Base-by-base conservation (phyloP, 2,113 vertebrate genomes). In the Brachyistius frenatus region DNA sequence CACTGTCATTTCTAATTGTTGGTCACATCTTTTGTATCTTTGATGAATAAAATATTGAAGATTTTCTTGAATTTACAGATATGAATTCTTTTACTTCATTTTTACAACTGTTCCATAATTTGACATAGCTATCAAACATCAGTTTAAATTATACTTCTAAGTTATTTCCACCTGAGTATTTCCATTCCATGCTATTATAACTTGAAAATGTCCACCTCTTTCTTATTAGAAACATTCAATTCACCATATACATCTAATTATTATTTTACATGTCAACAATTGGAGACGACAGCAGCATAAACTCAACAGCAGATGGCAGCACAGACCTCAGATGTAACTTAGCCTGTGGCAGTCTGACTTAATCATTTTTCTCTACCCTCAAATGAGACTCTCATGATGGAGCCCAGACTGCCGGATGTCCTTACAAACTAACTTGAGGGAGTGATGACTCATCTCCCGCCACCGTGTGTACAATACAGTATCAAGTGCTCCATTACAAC, bases 221-320 rank as follows among this genome's bases (percentile, higher is more conserved):
- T 41, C 33, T 66, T 13, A 52, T 2, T 8, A 57, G 57, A 16
- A 15, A 65, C 15, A 60, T 31, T 41, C 37, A 5, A 39, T 7
- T 7, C 37, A 2, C 4, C 2, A 7, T 39, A 39, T 39, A 39
- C 37, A 39, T 3, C 23, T 23, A 23, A 23, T 23, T 23, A 23
- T 23, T 23, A 23, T 23, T 41, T 7, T 53, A 36, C n/a, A 13
- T 32, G 55, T 14, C 23, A 23, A 23, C 1, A 23, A 23, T 23
- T 23, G 23, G 16, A 41, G 37, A 8, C 14, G 13, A 37, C 2
- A 49, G 35, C 11, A 10, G 37, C 41, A 44, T 9, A 44, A 44
- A 44, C 5, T 11, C 41, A 44, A 41, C 90, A 91, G 86, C 76
- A 92, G 92, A 52, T 89, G 92, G 89, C 91, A 90, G 87, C 86